Base-by-base conservation (phyloP, 53 echinoderm and acorn worm genomes). In the Patiria pectinifera region DNA sequence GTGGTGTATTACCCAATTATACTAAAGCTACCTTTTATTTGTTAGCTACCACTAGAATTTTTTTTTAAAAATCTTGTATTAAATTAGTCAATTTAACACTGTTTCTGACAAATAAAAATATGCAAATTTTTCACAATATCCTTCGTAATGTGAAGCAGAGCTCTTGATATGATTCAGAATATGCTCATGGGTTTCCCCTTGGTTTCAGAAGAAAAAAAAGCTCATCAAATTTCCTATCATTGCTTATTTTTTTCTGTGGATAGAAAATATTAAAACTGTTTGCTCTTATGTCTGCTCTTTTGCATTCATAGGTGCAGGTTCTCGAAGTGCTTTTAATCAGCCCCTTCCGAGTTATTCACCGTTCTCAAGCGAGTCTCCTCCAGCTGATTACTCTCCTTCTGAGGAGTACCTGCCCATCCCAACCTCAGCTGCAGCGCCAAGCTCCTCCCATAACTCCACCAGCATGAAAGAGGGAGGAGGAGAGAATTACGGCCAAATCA, bases 331-430 rank as follows among this genome's bases (percentile, higher is more conserved):
- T 66, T 90, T 90, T 45, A 90, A 63, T 35, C 80, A 90, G 82
- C 47, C 80, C 0, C 66, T 44, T 13, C 69, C 90, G n/a, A 90
- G 48, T 49, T 90, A 90, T 69, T 90, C 90, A 0, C 90, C 90
- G 4, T 90, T 90, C 90, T 90, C 81, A 10, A 90, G n/a, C 62
- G 61, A 90, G 18, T 90, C 90, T 4, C 90, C 90, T 35, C 45
- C 90, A 45, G 63, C 25, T 16, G 69, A 48, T 47, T 90, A 90
- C 90, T 90, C 90, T 24, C 80, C 90, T 12, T 26, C 79, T 7
- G 46, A 46, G 10, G 90, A 90, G 66, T 90, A 90, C 81, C 62
- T 47, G 23, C 90, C 90, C 7, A 66, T 81, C 4, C 62, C 81
- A 47, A 60, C 62, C 12, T 11, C 84, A 14, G 22, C 3, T 15